phyloP scores from a whole-genome alignment of 2,888 invertebrate species.

The Eupithecia subumbrata region DNA sequence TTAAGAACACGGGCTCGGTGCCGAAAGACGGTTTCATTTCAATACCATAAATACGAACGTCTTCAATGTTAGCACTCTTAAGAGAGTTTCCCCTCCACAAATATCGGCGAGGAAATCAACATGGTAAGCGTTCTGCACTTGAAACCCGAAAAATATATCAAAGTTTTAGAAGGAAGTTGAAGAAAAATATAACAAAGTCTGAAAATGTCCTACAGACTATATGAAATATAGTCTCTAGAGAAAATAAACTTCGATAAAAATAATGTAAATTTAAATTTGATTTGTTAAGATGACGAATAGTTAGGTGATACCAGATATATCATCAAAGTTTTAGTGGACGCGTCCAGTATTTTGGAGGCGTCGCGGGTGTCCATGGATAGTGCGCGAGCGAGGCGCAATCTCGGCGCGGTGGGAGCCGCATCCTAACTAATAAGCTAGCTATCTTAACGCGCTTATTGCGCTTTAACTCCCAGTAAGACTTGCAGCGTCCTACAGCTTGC shows the following conservation, averaged over 20 bases:
- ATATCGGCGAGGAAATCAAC: conserved; percentile 73
- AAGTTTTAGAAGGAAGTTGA: conserved; percentile 75
- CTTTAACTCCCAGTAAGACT: conserved; percentile 2
- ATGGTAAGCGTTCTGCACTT: conserved; percentile 73
- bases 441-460: conserved; percentile 15
- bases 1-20: conserved; percentile 70
- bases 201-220: conserved; percentile 74
- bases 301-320: conserved; percentile 69
- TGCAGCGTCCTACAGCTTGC: background rate
- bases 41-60: conserved; percentile 51
- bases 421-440: conserved; percentile 7
- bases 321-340: conserved; percentile 53
- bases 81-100: conserved; percentile 52
- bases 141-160: conserved; percentile 56
- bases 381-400: conserved; percentile 28
- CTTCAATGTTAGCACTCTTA: conserved; percentile 49
- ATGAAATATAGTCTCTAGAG: conserved; percentile 74
- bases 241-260: conserved; percentile 71
- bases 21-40: conserved; percentile 52
- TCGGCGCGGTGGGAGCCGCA: conserved; percentile 23
- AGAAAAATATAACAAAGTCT: conserved; percentile 71
- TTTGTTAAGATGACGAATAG: conserved; percentile 77
- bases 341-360: background rate
- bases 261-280: conserved; percentile 70
- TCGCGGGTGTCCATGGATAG: conserved; percentile 53